These are phyloP conservation scores for Drosophila quinaria DNA, from an alignment of 2,888 invertebrate genomes.

Conservation along the genomic window DNA sequence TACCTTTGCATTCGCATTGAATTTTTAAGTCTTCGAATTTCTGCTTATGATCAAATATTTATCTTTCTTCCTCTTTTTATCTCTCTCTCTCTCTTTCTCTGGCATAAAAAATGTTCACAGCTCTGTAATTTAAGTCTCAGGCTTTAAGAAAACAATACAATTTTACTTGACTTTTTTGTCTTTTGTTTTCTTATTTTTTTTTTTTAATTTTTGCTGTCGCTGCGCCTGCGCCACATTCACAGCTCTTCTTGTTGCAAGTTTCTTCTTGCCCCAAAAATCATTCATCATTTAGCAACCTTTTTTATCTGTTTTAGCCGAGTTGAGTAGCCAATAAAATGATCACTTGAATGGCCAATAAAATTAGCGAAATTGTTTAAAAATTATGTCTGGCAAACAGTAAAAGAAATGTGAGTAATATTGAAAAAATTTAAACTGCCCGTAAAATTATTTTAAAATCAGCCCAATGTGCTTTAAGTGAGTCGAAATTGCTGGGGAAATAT, in stretches of 20 bases:
- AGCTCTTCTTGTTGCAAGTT: constrained; percentile 4
- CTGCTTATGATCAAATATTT: constrained; percentile 75
- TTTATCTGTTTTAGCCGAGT: constrained; percentile 1
- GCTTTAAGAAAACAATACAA: constrained; percentile 16
- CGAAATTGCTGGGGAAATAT: background rate
- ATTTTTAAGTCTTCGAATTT: constrained; percentile 56
- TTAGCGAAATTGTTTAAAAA: constrained; percentile 28
- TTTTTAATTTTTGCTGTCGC: constrained; percentile 26
- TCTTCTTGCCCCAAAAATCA: constrained; percentile 12
- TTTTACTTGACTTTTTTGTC: constrained; percentile 6
- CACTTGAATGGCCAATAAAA: constrained; percentile 17
- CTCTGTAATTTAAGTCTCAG: constrained; percentile 66
- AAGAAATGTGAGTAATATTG: constrained; percentile 16
- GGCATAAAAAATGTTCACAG: constrained; percentile 51
- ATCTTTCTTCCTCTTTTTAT: constrained; percentile 4
- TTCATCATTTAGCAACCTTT: constrained; percentile 14
- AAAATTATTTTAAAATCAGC: background rate
- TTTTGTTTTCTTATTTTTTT: constrained; percentile 7
- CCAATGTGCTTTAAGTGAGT: background rate
- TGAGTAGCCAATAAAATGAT: constrained; percentile 29
- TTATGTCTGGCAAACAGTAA: background rate
- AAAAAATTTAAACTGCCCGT: constrained; percentile 13
- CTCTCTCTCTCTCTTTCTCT: background rate
- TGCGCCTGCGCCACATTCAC: constrained; percentile 34
- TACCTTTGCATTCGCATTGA: constrained; percentile 47